A percentile compares a stretch with the other conserved stretches of the same genome.
These are phyloP conservation scores for Smutsia temminckii DNA, from an alignment of 2,797 vertebrate genomes.

Conservation along the genomic window DNA sequence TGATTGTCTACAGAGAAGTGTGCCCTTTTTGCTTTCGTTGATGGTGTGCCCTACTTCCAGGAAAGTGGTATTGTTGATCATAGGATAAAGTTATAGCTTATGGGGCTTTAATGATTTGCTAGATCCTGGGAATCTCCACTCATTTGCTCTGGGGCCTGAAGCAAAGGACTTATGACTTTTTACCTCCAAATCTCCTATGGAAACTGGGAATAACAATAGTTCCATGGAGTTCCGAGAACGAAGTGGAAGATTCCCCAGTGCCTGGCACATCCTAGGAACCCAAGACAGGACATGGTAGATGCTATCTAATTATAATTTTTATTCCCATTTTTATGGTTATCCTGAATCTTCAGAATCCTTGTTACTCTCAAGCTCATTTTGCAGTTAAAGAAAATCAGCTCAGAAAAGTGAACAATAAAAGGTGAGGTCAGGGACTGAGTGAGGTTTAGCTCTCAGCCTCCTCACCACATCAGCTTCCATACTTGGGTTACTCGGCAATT, in stretches of 20 bases:
- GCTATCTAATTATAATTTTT: neutral
- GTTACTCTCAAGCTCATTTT: neutral
- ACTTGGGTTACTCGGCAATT: neutral
- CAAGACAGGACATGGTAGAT: fast-evolving
- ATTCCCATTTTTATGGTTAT: neutral
- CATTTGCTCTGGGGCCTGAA: too few species aligned
- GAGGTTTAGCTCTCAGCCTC: neutral
- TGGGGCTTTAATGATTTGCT: neutral
- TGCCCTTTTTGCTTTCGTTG: neutral
- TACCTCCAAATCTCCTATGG: neutral
- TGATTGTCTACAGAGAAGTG: slow-evolving; percentile 69
- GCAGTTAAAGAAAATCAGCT: neutral
- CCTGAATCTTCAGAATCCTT: neutral
- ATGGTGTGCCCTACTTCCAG: neutral
- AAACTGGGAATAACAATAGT: neutral
- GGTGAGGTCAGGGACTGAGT: neutral
- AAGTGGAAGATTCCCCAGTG: fast-evolving
- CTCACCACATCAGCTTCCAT: neutral
- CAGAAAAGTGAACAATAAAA: neutral
- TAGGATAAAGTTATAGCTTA: neutral
- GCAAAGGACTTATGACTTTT: neutral
- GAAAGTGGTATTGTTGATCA: neutral
- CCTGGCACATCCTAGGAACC: neutral
- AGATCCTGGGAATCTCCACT: neutral
- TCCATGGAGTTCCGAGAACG: neutral